Evolutionary conservation across 2,113 vertebrate genomes (phyloP), one percentile per base, ranked within the genome.

Genomic region (Labeo catla): DNA sequence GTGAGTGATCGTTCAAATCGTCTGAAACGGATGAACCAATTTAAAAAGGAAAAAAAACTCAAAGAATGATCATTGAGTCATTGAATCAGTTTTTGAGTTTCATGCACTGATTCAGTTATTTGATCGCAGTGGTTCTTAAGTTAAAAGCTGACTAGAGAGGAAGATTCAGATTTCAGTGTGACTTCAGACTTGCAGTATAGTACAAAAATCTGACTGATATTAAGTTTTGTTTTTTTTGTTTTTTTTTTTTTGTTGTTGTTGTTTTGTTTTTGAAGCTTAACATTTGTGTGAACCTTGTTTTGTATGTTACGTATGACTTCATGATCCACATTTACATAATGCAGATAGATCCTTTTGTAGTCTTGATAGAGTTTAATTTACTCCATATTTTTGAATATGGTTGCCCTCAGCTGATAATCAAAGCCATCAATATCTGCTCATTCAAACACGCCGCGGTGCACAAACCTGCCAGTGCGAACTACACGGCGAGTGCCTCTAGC

Each of bases 401-500:
- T 72, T 45, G 59, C 57, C 10, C 16, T 50, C 70, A 80, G 76
- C 76, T 81, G 65, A 49, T 54, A 65, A 43, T 70, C 72, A 84
- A 77, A 57, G 84, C 63, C 84, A 70, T n/a, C 8, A 68, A 28
- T 73, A 47, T n/a, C 23, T 68, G 65, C 77, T 73, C 36, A 59
- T 43, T 72, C 10, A 61, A 81, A 36, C 13, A 70, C 19, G n/a
- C 54, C 13, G n/a, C 28, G 59, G 59, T 72, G 36, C 45, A 16
- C 61, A 80, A 45, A 15, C 63, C 84, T 49, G 74, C 88, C 85
- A 77, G 39, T 36, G 50, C 12, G 8, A 70, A 74, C 28, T 6
- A 50, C 19, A 76, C 85, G 36, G 43, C 57, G 80, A 87, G 72
- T 63, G 68, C 88, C 65, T 83, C 77, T 87, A 36, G 65, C 68